Conservation (phyloP, 2,113 vertebrate species). For the Protomyctophum bolini region DNA sequence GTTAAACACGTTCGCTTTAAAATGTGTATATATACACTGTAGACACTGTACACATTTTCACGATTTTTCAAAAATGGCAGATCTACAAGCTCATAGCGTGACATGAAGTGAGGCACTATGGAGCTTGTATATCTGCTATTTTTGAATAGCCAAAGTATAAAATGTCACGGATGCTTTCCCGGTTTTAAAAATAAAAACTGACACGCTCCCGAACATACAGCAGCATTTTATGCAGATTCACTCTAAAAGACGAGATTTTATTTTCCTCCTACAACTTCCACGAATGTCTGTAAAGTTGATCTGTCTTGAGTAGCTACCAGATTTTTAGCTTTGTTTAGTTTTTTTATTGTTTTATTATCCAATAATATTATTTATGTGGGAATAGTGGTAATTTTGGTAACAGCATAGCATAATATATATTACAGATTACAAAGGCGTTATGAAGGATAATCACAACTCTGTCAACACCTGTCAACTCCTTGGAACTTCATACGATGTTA, state of each 20-base stretch:
- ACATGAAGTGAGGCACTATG: no score
- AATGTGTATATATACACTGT: no score
- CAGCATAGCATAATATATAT: background rate
- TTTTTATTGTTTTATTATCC: slow-evolving; percentile 34
- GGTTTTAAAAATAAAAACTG: no score
- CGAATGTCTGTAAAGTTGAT: slow-evolving; percentile 35
- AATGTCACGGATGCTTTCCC: no score
- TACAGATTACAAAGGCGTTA: slow-evolving; percentile 24
- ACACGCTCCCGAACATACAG: background rate
- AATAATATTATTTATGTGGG: slow-evolving; percentile 45
- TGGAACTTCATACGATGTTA: slow-evolving; percentile 5
- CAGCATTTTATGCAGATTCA: slow-evolving; percentile 34
- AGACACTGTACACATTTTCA: no score
- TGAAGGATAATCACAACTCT: slow-evolving; percentile 37
- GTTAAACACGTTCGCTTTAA: no score
- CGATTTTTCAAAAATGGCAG: no score
- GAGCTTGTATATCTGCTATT: no score
- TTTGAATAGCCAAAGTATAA: no score
- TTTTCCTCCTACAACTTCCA: slow-evolving; percentile 6
- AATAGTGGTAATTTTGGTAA: slow-evolving; percentile 17
- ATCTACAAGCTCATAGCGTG: no score
- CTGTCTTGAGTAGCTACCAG: background rate
- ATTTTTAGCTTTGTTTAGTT: slow-evolving; percentile 4
- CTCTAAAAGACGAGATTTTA: slow-evolving; percentile 16
- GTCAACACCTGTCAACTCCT: slow-evolving; percentile 6